phyloP scores from a whole-genome alignment of 2,888 invertebrate species.

The Acanthosepion pharaonis region DNA sequence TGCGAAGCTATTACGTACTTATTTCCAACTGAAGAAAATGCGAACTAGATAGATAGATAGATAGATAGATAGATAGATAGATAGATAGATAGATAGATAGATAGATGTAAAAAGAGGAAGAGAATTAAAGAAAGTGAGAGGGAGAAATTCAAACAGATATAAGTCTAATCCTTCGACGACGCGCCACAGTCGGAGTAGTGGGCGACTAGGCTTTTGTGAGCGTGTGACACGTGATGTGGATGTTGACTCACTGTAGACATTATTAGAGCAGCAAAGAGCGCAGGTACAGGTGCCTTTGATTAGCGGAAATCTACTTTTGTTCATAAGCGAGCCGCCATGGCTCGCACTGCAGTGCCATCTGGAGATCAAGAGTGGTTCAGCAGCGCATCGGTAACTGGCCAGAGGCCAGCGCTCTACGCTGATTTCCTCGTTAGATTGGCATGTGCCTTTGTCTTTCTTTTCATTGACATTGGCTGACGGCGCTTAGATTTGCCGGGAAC shows the following conservation, averaged over 20 bases:
- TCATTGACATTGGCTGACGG: not conserved
- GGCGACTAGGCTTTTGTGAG: not conserved
- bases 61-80: not conserved
- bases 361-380: slow-evolving; percentile 22
- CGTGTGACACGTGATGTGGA: slow-evolving; percentile 16
- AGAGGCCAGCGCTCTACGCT: slow-evolving; percentile 33
- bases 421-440: slow-evolving; percentile 23
- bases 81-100: no score
- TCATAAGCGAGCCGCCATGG: slow-evolving; percentile 17
- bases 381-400: not conserved
- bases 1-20: no score
- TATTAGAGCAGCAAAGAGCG: not conserved
- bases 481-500: not conserved
- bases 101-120: not conserved
- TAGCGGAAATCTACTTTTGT: slow-evolving; percentile 21
- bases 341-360: not conserved
- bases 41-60: not conserved
- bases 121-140: not conserved
- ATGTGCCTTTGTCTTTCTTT: not conserved
- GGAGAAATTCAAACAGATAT: not conserved
- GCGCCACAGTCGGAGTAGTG: not conserved
- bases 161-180: not conserved
- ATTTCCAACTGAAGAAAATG: no score
- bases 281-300: slow-evolving; percentile 33
- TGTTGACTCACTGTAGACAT: not conserved